phyloP scores from a whole-genome alignment of 2,888 invertebrate species.

The Troglohyphantes excavatus region DNA sequence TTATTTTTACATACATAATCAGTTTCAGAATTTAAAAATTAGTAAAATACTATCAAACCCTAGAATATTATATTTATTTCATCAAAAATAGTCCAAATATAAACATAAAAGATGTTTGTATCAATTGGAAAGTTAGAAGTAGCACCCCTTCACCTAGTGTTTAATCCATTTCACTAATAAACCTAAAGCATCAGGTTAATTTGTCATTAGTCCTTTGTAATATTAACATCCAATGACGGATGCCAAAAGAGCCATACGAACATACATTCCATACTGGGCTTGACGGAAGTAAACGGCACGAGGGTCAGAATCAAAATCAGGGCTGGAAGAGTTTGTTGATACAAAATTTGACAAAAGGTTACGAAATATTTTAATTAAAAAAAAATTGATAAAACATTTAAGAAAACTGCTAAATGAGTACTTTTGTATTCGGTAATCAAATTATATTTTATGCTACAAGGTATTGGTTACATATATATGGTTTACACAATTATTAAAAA shows the following conservation, averaged over 20 bases:
- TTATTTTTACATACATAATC: too few relatives aligned
- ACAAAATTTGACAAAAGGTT: not conserved
- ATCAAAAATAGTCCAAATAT: too few relatives aligned
- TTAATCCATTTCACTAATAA: not conserved
- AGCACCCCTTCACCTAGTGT: not conserved
- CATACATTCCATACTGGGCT: slow-evolving; percentile 98
- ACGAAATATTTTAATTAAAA: not conserved
- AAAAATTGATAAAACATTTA: too few relatives aligned
- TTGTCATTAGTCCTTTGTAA: not conserved
- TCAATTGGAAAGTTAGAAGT: too few relatives aligned
- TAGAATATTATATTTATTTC: not conserved
- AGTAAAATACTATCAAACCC: not conserved
- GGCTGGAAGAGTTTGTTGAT: slow-evolving; percentile 86
- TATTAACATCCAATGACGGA: slow-evolving; percentile 89
- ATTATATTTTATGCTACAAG: too few relatives aligned
- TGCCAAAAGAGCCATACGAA: slow-evolving; percentile 97
- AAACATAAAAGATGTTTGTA: too few relatives aligned
- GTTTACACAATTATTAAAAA: too few relatives aligned
- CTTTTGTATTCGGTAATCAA: too few relatives aligned
- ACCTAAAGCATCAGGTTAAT: not conserved
- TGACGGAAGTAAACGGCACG: slow-evolving; percentile 99
- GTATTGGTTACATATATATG: too few relatives aligned
- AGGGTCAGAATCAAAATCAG: slow-evolving; percentile 97
- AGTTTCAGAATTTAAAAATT: not conserved
- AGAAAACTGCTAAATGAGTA: too few relatives aligned